Evolutionary conservation across 2,797 vertebrate species (phyloP), one percentile per base, ranked within the genome.

Genomic region (Bradypus variegatus): DNA sequence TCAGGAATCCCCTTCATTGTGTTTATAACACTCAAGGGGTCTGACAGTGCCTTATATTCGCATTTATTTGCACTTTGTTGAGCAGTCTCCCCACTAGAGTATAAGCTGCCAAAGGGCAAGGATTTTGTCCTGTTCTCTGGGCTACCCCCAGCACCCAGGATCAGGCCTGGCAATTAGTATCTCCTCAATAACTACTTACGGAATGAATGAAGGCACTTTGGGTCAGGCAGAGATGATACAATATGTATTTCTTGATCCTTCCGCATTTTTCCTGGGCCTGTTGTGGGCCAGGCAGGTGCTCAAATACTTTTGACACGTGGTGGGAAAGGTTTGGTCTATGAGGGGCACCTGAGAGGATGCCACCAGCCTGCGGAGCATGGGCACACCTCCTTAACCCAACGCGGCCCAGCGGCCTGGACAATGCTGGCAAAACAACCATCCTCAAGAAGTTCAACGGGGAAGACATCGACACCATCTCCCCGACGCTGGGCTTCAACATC

Each of bases 401-500:
- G 0, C 1, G 0, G 8, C n/a, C 4, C 77, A 99, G 98, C 4
- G 98, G 98, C 64, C 96, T 99, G 95, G 98, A 99, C 96, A 99
- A 99, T 45, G 98, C 98, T 0, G 98, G 98, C 15, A 99, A 99
- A 95, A 99, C 98, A 0, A 99, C 98, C 69, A 99, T 99, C 94
- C 96, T 99, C 91, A 99, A 99, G 96, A 99, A 98, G 95, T 99
- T 99, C 65, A 99, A 99, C 0, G 98, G 98, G 6, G 98, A 99
- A 72, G 98, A 99, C 86, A 96, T 99, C 11, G 98, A 98, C 96
- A 99, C 98, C 93, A 98, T 99, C 94, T 99, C 98, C 3, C 98
- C 98, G 0, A 99, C 98, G 0, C 97, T 99, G 90, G 98, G 98
- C 95, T 99, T 99, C 97, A 99, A 99, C 97, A 99, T 99, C 95